Evolutionary conservation across 2,113 vertebrate genomes (phyloP).

Genomic region (Brachionichthys hirsutus): DNA sequence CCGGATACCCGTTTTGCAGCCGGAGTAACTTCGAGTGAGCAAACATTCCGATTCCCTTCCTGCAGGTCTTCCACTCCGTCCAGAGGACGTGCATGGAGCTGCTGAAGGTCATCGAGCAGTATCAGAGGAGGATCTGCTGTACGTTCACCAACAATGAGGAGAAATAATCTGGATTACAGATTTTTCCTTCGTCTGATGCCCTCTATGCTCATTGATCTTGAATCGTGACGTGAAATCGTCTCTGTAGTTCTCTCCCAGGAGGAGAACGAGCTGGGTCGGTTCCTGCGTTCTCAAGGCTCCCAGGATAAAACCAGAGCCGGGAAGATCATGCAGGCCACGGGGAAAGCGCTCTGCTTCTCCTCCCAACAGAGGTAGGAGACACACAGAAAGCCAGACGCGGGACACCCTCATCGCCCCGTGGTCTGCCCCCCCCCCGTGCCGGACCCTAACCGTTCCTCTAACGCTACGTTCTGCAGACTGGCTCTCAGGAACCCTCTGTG

Average conservation of each 20-base stretch:
- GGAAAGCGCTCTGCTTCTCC: conserved; percentile 97
- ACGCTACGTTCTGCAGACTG: conserved; percentile 72
- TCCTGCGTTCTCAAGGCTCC: conserved; percentile 92
- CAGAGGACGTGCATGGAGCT: conserved; percentile 98
- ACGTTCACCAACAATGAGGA: conserved; percentile 70
- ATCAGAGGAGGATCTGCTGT: conserved; percentile 95
- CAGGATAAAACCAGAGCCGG: conserved; percentile 95
- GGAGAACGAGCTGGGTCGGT: conserved; percentile 95
- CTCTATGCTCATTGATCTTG: no score
- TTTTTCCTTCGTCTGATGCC: no score
- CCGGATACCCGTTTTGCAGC: no score
- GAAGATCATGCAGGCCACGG: conserved; percentile 98
- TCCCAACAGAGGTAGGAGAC: conserved; percentile 91
- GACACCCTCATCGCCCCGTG: no score
- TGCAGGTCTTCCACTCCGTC: conserved; percentile 94
- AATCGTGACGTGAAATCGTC: background rate
- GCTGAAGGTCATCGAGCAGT: conserved; percentile 94
- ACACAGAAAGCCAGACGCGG: background rate
- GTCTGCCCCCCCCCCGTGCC: no score
- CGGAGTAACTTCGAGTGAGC: no score
- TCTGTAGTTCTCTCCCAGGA: conserved; percentile 91
- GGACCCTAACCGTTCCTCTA: background rate
- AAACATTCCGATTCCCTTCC: background rate
- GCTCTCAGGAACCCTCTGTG: conserved; percentile 87
- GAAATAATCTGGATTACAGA: no score